Evolutionary conservation across 2,888 invertebrate genomes (phyloP), one percentile per base, ranked within the genome.

Genomic region (Carpatolechia fugitivella): DNA sequence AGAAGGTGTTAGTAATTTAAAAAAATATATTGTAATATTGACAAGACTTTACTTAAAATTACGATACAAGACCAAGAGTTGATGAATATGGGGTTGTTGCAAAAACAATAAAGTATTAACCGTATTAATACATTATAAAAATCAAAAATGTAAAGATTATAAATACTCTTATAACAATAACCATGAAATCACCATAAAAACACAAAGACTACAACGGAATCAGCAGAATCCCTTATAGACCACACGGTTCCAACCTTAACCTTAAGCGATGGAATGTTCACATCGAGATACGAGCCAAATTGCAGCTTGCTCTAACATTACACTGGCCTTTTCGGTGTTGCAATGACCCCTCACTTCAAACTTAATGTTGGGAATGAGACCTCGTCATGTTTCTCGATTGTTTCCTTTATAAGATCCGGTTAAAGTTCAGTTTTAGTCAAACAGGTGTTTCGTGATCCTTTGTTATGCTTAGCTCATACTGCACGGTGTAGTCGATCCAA

Each of bases 301-400:
- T 57, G 46, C 57, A 54, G 54, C 41, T 30, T 52, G 48, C 51
- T 44, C 55, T 44, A 52, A 40, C 52, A 56, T 52, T 56, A 52
- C 52, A 36, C 47, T 78, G 77, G 79, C 80, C 81, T 81, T 80
- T 81, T 50, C 51, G 58, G 58, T 59, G 66, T 80, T 75, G 66
- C 69, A 79, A 79, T 75, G 72, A 74, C 80, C 79, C 70, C 68
- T 78, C 72, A 71, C 76, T 74, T 60, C 54, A 62, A 24, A 65
- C 65, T 53, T 52, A 58, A 55, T 56, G 65, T 66, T 67, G 59
- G 59, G 61, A 66, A 70, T 14, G 33, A 33, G 33, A 33, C 10
- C 20, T 48, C 44, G 44, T 29, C 44, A 44, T 44, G 44, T 29
- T 44, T 29, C 13, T 24, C 29, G 29, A 44, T 44, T 44, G 44